Conservation (phyloP, 2,113 vertebrate genomes). For the Rhynchopsitta pachyrhyncha region DNA sequence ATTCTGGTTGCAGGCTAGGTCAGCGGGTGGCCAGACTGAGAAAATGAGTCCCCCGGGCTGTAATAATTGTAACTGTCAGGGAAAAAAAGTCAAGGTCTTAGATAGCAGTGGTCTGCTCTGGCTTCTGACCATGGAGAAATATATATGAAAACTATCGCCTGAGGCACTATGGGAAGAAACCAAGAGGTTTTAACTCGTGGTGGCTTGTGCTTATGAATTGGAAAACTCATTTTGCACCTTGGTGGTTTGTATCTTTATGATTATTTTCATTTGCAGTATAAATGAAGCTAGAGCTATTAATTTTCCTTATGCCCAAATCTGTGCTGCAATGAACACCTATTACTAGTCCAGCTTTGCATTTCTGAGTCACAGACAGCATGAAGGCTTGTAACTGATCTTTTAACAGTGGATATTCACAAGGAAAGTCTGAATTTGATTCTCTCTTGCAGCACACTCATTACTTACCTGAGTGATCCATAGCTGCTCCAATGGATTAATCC, state of each 20-base stretch:
- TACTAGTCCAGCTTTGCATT: neutral
- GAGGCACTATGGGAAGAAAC: constrained; percentile 1
- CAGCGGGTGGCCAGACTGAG: constrained; percentile 68
- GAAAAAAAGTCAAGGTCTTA: constrained; percentile 73
- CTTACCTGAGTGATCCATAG: neutral
- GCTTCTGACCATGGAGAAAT: constrained; percentile 74
- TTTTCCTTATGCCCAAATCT: neutral
- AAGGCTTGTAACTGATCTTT: neutral
- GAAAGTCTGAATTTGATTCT: neutral
- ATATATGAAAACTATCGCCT: constrained; percentile 63
- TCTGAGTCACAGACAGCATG: neutral
- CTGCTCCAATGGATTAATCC: neutral
- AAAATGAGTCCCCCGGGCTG: constrained; percentile 77
- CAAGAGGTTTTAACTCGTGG: constrained; percentile 52
- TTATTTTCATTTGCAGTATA: constrained; percentile 1
- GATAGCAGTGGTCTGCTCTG: constrained; percentile 61
- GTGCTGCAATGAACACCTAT: neutral
- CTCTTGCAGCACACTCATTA: neutral
- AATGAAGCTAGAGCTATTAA: neutral
- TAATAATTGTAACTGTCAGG: constrained; percentile 77
- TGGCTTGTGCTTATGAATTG: constrained; percentile 15
- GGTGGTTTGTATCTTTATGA: constrained; percentile 32
- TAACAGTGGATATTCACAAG: neutral
- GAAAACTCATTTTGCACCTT: constrained; percentile 46
- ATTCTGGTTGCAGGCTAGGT: constrained; percentile 69